Evolutionary conservation across 2,113 vertebrate species (phyloP).

Genomic region (Emydocephalus ijimae): DNA sequence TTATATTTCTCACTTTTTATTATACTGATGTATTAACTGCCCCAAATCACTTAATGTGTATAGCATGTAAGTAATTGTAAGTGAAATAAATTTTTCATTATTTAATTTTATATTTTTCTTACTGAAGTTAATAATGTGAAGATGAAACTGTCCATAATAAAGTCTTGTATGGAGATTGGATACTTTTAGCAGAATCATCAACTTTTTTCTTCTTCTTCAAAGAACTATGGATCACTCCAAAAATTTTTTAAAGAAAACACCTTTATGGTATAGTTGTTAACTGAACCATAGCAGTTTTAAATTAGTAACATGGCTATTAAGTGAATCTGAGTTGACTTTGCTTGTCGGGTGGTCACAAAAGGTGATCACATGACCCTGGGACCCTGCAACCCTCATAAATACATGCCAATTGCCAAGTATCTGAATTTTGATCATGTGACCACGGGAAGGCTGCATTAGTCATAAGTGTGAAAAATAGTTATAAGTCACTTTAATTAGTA

Average conservation of each 20-base stretch:
- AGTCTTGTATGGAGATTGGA: not conserved
- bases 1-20: not conserved
- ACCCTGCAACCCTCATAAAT: no score
- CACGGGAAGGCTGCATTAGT: no score
- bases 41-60: not conserved
- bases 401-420: no score
- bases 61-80: not conserved
- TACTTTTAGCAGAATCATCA: not conserved
- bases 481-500: not conserved
- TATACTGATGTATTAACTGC: not conserved
- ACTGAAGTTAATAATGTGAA: not conserved
- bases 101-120: not conserved
- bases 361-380: no score
- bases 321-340: not conserved
- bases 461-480: no score
- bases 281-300: not conserved
- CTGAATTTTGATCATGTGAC: no score
- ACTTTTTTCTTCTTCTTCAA: not conserved
- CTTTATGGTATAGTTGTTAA: not conserved
- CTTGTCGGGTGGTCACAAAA: no score
- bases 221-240: not conserved
- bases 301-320: not conserved
- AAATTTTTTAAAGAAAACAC: not conserved
- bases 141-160: not conserved
- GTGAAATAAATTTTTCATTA: not conserved